Evolutionary conservation across 1,140 invertebrate species (phyloP), one percentile per base, ranked within the genome.

Genomic region (Rhizoglyphus robini): DNA sequence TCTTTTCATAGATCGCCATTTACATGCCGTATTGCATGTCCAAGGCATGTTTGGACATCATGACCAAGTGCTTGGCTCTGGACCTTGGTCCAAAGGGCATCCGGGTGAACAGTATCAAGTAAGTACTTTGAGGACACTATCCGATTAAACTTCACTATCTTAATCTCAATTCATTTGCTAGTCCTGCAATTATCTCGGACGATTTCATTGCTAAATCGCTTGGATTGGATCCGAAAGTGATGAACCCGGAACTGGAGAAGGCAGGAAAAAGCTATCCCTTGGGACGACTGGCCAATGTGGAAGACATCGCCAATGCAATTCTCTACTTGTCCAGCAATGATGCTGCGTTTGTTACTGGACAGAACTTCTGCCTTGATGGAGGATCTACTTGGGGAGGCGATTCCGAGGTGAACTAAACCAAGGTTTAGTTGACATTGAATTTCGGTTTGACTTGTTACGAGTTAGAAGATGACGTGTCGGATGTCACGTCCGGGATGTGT

Each of bases 321-420:
- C 84, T 84, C n/a, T 92, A 90, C 75, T 74, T 93, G 29, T 88
- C 89, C 0, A 88, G 86, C 47, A 83, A 86, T 54, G 79, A 82
- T 68, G 81, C 88, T 15, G 86, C 82, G 67, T 90, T 88, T 70
- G 87, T 87, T 15, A 92, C 89, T 48, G 90, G 88, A 11, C 84
- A 80, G 5, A 83, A 80, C 59, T 64, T 93, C 23, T 82, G 86
- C 11, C 84, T 92, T 2, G 90, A 93, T 78, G 90, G 90, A 27
- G 88, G 88, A 30, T 23, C 20, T 23, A 57, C 51, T 20, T 57
- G 51, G 51, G 51, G 51, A 11, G 51, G 51, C 11, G 23, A 57
- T 23, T 46, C 41, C 15, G 15, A 46, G 41, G 41, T 46, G n/a
- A n/a, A n/a, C n/a, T n/a, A n/a, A n/a, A n/a, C n/a, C n/a, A n/a